These are phyloP conservation scores for Megaceryle alcyon DNA, from an alignment of 2,797 vertebrate genomes.

Conservation along the genomic window DNA sequence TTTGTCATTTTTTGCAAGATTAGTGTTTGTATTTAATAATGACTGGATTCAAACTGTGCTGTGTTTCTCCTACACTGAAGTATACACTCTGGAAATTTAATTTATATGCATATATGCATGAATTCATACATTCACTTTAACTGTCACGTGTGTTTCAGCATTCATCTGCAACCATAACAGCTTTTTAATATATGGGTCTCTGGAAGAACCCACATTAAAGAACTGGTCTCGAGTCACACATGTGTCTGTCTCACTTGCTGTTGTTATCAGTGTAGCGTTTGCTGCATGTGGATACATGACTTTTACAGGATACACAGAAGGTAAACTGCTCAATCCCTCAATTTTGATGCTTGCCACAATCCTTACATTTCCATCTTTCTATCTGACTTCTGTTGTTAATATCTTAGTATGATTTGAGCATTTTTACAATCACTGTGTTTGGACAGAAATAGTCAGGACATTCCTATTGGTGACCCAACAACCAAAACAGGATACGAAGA, in stretches of 20 bases:
- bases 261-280: constrained; percentile 86
- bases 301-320: constrained; percentile 95
- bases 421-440: background rate
- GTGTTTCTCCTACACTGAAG: background rate
- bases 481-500: background rate
- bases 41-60: background rate
- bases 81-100: background rate
- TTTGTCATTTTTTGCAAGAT: background rate
- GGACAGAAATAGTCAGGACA: background rate
- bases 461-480: background rate
- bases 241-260: constrained; percentile 84
- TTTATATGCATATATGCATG: background rate
- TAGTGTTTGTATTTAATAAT: background rate
- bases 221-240: constrained; percentile 91
- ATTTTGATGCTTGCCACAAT: background rate
- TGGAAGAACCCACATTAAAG: constrained; percentile 86
- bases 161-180: constrained; percentile 98
- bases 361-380: background rate
- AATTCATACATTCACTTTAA: constrained; percentile 6
- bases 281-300: constrained; percentile 89
- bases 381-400: background rate
- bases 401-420: background rate
- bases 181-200: constrained; percentile 93
- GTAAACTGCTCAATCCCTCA: constrained; percentile 70
- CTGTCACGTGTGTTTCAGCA: constrained; percentile 78